Base-by-base conservation (phyloP, 2,888 invertebrate species). In the Pterostichus madidus region DNA sequence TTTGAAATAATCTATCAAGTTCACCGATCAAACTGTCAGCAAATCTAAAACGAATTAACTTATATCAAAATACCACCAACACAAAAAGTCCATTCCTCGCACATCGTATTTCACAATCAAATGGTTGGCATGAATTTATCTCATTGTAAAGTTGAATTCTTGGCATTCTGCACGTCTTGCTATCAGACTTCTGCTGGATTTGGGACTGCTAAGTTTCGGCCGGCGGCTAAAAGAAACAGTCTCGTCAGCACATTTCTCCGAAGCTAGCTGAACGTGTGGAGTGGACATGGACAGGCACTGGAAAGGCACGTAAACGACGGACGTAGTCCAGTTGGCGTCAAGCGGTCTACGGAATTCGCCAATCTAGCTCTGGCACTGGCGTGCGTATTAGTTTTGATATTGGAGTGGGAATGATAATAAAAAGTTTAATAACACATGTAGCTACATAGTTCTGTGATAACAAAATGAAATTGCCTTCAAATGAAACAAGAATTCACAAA, bases 101-200 rank as follows among this genome's bases (percentile, higher is more conserved):
- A 49, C 11, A 13, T n/a, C 49, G 49, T 49, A 49, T 49, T 49
- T 49, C 49, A 49, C 49, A 49, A 49, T 49, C 49, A 49, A 49
- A 49, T n/a, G 49, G 49, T 71, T 6, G n/a, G n/a, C 17, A 17
- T 8, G 71, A 44, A 35, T 71, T 71, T 71, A 71, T 64, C 71
- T 17, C 49, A 75, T 75, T 49, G 24, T 17, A 52, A 75, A 75
- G 52, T 31, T 24, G 52, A 75, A 75, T 75, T 75, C 75, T 32
- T 46, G 46, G 75, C 75, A 75, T 75, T 52, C 75, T 75, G 17
- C 52, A 49, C 5, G 52, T 75, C 24, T 52, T 17, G 49, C 49
- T 49, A 49, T 49, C 49, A n/a, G 49, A 49, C 8, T 64, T 32
- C 7, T n/a, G 24, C 8, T 10, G n/a, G 64, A 31, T 32, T 31